Conservation (phyloP, 2,888 invertebrate genomes). For the Sympetrum striolatum region DNA sequence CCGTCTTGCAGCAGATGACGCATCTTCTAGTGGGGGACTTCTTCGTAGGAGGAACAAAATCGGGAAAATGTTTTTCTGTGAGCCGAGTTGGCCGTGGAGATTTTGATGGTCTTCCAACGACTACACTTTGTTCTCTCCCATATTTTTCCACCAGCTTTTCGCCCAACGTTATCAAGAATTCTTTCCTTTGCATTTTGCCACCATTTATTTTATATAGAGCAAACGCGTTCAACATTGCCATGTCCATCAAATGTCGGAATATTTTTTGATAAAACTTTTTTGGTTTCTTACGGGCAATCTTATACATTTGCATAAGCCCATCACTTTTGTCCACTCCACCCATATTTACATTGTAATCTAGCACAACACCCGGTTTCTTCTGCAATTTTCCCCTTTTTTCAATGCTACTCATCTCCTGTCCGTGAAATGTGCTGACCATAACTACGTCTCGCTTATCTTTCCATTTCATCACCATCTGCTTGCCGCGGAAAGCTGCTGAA, state of each 20-base stretch:
- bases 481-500: too few relatives aligned
- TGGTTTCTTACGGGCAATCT: background rate
- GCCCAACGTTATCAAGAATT: background rate
- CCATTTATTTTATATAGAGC: background rate
- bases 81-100: background rate
- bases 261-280: constrained; percentile 14
- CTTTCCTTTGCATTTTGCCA: background rate
- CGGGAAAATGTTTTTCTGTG: background rate
- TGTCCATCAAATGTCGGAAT: constrained; percentile 4
- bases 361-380: background rate
- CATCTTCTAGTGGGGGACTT: too few relatives aligned
- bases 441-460: constrained; percentile 1
- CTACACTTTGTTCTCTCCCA: background rate
- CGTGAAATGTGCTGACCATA: constrained; percentile 9
- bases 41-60: too few relatives aligned
- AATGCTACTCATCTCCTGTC: background rate
- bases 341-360: constrained; percentile 9
- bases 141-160: background rate
- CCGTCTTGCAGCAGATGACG: too few relatives aligned
- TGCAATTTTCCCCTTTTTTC: background rate
- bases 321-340: background rate
- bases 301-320: too few relatives aligned
- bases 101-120: background rate
- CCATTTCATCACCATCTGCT: background rate
- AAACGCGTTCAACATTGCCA: too few relatives aligned